Base-by-base conservation (phyloP, 2,113 vertebrate genomes). In the Pitta sordida region DNA sequence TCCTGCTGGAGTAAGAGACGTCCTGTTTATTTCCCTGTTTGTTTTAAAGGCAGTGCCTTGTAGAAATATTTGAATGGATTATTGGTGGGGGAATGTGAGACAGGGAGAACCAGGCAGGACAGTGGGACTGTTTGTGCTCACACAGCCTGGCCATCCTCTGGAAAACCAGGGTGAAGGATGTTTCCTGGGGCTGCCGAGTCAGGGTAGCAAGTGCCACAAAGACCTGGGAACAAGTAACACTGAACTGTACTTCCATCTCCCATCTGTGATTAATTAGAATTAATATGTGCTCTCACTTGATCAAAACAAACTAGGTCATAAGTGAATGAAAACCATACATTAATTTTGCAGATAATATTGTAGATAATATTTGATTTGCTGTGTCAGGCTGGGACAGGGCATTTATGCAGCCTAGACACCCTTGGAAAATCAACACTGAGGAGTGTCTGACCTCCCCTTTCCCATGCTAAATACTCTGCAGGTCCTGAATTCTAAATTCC, bases 1-100 rank as follows among this genome's bases (percentile, higher is more conserved):
- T 81, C 99, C 99, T 41, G 97, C 99, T 46, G 99, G 98, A 98
- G 99, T 98, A 88, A 98, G 98, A 63, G 39, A 67, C 8, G 26
- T 53, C 80, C 1, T 0, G 3, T 30, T 91, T 87, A 76, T 92
- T 85, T 83, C 39, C 24, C 27, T 87, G 11, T 32, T 81, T 91
- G 14, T 62, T 90, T 83, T 83, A 51, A 91, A 81, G 41, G n/a
- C 10, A 51, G 9, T 1, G 3, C 43, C 20, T 30, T 80, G 59
- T 74, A 44, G 63, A 41, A 79, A 23, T 77, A n/a, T 8, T 20
- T 46, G 44, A 85, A 37, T 32, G 23, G 53, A 87, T 11, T 63
- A 36, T 80, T 87, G 77, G 32, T 29, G 43, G 67, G n/a, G 26
- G 23, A 68, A 26, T 29, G 20, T 39, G 44, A 73, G 59, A 68